Evolutionary conservation across 2,113 vertebrate species (phyloP).

Genomic region (Grammomys dolichurus): DNA sequence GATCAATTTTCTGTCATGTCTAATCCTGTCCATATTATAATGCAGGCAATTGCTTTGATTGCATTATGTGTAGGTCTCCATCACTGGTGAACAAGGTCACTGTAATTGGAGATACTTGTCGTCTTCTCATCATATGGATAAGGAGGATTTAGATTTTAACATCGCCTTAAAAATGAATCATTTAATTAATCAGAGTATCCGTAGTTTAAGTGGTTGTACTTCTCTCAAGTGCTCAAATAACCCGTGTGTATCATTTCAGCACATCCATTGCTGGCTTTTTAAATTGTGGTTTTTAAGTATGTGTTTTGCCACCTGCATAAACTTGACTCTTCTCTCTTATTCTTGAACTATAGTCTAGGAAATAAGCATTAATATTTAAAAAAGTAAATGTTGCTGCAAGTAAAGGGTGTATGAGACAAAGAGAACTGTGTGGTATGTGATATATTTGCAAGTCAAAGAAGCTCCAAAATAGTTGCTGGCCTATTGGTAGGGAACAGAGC

Average conservation of each 20-base stretch:
- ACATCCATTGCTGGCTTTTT: background rate
- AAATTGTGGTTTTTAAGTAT: conserved; percentile 24
- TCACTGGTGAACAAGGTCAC: conserved; percentile 56
- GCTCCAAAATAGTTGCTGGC: background rate
- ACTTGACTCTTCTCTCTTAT: conserved; percentile 41
- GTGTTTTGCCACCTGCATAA: conserved; percentile 38
- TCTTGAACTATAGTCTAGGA: background rate
- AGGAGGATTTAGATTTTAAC: conserved; percentile 36
- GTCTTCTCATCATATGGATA: conserved; percentile 48
- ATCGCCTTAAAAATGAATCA: conserved; percentile 21
- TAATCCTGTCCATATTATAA: conserved; percentile 74
- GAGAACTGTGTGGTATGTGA: background rate
- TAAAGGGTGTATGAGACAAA: background rate
- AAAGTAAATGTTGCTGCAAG: background rate
- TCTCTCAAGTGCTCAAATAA: conserved; percentile 65
- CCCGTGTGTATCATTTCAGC: conserved; percentile 1
- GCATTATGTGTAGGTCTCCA: conserved; percentile 53
- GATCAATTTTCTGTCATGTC: conserved; percentile 77
- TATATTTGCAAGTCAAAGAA: background rate
- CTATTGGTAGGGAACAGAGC: background rate
- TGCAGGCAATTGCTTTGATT: conserved; percentile 46
- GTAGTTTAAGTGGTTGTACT: conserved; percentile 47
- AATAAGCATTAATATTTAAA: background rate
- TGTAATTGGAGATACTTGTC: conserved; percentile 42
- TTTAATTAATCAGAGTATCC: conserved; percentile 68